Conservation (phyloP, 2,113 vertebrate species). For the Tachycineta bicolor region DNA sequence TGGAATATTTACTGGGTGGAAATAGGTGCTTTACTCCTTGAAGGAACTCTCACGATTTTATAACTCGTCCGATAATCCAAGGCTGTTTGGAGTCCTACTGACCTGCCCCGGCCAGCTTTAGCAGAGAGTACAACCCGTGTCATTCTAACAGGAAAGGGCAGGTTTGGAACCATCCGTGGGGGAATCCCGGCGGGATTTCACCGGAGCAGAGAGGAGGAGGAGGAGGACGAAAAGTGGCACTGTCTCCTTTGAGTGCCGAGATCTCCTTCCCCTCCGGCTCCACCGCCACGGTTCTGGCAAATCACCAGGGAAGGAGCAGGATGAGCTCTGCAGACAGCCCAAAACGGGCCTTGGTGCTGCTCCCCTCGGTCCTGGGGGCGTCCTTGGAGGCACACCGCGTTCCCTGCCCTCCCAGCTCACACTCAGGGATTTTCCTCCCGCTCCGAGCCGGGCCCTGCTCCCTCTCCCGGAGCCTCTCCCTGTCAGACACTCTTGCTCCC, state of each 20-base stretch:
- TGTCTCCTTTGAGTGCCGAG: neutral
- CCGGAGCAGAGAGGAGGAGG: neutral
- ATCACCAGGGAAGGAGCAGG: neutral
- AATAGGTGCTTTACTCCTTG: neutral
- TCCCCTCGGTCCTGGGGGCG: fast-evolving
- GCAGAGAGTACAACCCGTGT: neutral
- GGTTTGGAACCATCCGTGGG: neutral
- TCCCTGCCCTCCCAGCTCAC: neutral
- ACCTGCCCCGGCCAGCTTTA: neutral
- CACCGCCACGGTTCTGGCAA: neutral
- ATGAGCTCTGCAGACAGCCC: neutral
- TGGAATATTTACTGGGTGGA: neutral
- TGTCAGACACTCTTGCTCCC: conserved; percentile 71
- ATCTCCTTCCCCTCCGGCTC: neutral
- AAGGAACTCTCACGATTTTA: neutral
- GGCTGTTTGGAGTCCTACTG: neutral
- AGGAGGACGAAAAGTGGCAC: neutral
- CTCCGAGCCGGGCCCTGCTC: neutral
- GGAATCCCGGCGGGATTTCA: neutral
- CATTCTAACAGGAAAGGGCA: neutral
- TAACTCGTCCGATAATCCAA: neutral
- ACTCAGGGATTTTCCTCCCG: neutral
- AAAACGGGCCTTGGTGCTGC: fast-evolving
- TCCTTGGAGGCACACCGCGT: neutral
- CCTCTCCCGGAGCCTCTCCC: neutral